Percentiles rank a stretch among this genome's conserved stretches.
Evolutionary conservation across 1,140 invertebrate genomes (phyloP).

Genomic region (Bradynema listronoti): DNA sequence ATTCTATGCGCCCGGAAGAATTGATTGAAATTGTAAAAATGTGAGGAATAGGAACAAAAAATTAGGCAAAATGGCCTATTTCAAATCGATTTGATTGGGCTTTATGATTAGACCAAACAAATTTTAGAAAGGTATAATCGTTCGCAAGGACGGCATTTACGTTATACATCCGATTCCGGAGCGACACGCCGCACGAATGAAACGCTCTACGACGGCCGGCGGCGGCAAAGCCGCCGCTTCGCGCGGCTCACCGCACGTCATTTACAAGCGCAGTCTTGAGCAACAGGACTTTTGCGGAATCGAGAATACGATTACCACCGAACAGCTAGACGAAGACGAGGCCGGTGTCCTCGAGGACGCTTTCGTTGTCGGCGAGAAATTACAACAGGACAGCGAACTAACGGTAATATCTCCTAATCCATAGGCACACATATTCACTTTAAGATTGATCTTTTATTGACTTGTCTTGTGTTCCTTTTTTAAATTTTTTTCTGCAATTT

Average conservation of each 20-base stretch:
- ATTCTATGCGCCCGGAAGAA: background rate
- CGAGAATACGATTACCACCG: conserved; percentile 51
- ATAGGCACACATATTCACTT: no score
- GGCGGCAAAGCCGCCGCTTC: no score
- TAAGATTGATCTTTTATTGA: no score
- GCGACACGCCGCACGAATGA: conserved; percentile 39
- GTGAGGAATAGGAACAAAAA: background rate
- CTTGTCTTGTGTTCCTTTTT: no score
- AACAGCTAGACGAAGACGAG: conserved; percentile 54
- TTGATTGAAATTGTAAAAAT: background rate
- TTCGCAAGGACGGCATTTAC: conserved; percentile 37
- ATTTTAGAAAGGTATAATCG: conserved; percentile 56
- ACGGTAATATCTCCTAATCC: no score
- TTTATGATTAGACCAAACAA: background rate
- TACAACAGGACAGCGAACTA: conserved; percentile 49
- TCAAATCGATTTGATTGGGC: background rate
- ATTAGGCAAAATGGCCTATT: background rate
- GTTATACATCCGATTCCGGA: conserved; percentile 56
- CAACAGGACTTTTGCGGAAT: conserved; percentile 54
- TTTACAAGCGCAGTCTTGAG: conserved; percentile 49
- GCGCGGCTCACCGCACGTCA: conserved; percentile 49
- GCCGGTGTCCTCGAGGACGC: conserved; percentile 52
- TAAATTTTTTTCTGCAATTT: no score
- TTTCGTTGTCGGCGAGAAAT: conserved; percentile 51
- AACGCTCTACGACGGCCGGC: conserved; percentile 36